Conservation (phyloP, 1,140 invertebrate genomes). For the Trypoxylus dichotomus region DNA sequence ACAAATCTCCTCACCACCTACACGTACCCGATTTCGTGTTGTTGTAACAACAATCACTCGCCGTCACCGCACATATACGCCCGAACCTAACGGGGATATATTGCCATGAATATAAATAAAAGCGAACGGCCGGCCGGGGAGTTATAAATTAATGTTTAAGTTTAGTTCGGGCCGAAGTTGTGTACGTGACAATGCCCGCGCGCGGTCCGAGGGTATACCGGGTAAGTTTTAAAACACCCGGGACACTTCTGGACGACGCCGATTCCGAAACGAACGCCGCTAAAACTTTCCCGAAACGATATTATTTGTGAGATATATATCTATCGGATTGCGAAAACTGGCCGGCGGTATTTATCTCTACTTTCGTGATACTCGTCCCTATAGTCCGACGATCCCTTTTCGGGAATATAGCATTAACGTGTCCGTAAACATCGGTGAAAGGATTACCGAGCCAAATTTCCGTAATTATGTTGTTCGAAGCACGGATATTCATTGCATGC, state of each 20-base stretch:
- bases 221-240: background rate
- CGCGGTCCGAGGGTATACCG: background rate
- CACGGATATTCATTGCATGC: no score
- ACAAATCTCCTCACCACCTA: no score
- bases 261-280: no score
- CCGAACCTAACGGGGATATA: background rate
- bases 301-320: background rate
- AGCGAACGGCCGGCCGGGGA: background rate
- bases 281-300: background rate
- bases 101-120: conserved; percentile 4
- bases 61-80: background rate
- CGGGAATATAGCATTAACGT: no score
- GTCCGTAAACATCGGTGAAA: no score
- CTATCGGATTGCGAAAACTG: background rate
- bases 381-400: no score
- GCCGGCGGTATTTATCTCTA: background rate
- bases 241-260: background rate
- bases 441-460: no score
- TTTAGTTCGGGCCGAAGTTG: background rate
- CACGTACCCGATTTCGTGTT: no score
- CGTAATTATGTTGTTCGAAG: no score
- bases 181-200: background rate
- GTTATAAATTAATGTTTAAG: conserved; percentile 8
- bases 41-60: background rate
- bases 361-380: no score